A percentile compares a stretch with the other conserved stretches of the same genome.
Evolutionary conservation across 2,797 vertebrate genomes (phyloP).

Genomic region (Pristis pectinata): DNA sequence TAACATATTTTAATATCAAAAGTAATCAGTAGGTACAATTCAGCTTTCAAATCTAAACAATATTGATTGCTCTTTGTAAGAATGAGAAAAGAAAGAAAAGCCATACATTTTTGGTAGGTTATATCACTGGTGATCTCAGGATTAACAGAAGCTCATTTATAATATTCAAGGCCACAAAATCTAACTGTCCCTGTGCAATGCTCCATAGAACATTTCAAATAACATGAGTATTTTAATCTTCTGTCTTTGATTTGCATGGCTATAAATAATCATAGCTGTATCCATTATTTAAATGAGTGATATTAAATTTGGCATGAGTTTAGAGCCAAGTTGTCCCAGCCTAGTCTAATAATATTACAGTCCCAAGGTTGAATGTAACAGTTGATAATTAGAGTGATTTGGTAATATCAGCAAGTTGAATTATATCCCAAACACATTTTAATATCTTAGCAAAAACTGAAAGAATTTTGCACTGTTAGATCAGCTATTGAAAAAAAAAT

Average conservation of each 20-base stretch:
- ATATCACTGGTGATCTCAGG: not conserved
- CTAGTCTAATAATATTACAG: not conserved
- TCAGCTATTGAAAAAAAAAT: not conserved
- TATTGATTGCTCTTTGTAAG: not conserved
- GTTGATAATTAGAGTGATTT: not conserved
- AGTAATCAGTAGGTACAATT: not conserved
- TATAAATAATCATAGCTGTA: constrained; percentile 24
- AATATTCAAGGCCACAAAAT: not conserved
- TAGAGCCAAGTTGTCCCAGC: constrained; percentile 6
- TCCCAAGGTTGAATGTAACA: not conserved
- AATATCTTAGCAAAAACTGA: not conserved
- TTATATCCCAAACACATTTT: constrained; percentile 14
- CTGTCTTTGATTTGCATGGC: constrained; percentile 22
- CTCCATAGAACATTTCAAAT: not conserved
- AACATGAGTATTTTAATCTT: constrained; percentile 25
- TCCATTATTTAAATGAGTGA: constrained; percentile 26
- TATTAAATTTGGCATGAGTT: constrained; percentile 30
- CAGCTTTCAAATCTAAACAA: not conserved
- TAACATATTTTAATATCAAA: not conserved
- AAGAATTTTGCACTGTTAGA: not conserved
- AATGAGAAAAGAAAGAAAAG: not conserved
- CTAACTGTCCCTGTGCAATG: not conserved
- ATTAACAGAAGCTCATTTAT: constrained; percentile 16
- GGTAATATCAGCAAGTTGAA: constrained; percentile 5
- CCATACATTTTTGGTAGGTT: not conserved